Conservation (phyloP, 2,113 vertebrate genomes). For the Oplegnathus fasciatus region DNA sequence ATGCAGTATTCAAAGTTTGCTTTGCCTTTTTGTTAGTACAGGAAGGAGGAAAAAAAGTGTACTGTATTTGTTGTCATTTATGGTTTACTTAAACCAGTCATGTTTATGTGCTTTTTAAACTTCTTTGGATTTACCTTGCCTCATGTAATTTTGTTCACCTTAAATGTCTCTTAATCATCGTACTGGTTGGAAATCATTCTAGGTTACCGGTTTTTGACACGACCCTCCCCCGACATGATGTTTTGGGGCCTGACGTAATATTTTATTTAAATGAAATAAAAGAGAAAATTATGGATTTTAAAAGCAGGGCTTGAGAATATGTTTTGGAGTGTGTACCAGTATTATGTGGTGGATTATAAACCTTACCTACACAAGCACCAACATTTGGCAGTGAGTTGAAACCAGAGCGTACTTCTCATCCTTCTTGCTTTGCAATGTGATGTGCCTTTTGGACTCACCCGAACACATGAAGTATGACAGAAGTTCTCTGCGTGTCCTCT, state of each 20-base stretch:
- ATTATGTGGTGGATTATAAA: not conserved
- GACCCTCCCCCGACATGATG: slow-evolving; percentile 4
- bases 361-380: not conserved
- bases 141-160: slow-evolving; percentile 39
- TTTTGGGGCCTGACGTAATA: slow-evolving; percentile 47
- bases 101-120: slow-evolving; percentile 50
- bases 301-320: slow-evolving; percentile 39
- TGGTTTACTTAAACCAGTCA: slow-evolving; percentile 31
- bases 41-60: slow-evolving; percentile 9
- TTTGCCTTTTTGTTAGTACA: slow-evolving; percentile 61
- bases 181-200: slow-evolving; percentile 41
- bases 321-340: slow-evolving; percentile 21
- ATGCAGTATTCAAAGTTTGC: slow-evolving; percentile 72
- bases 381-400: not conserved
- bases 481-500: not conserved
- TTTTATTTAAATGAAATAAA: slow-evolving; percentile 72
- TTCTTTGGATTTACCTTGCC: slow-evolving; percentile 41
- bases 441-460: slow-evolving; percentile 63
- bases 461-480: not conserved
- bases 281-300: slow-evolving; percentile 31
- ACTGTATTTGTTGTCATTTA: slow-evolving; percentile 55
- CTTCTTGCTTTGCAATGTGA: slow-evolving; percentile 3
- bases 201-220: not conserved
- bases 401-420: not conserved
- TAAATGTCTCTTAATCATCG: slow-evolving; percentile 23